Percentiles rank a stretch among this genome's conserved stretches.
Evolutionary conservation across 2,888 invertebrate species (phyloP).

Genomic region (Ophraella communa): DNA sequence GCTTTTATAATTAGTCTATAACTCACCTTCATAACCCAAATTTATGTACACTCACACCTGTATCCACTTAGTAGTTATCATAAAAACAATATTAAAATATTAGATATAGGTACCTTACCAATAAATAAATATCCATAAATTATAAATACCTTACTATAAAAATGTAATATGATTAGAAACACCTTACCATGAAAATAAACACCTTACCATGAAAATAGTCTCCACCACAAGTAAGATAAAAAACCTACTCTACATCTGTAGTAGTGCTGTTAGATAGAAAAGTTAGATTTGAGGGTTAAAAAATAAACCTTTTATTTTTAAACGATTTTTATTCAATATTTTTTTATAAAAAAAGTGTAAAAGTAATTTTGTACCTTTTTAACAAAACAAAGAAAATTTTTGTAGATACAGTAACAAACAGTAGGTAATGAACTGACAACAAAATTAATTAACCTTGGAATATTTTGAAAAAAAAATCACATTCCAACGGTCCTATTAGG

Average conservation of each 20-base stretch:
- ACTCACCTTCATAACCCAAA: not conserved
- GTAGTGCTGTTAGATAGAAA: slow-evolving; percentile 9
- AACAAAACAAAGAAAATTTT: slow-evolving; percentile 36
- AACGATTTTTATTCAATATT: slow-evolving; percentile 30
- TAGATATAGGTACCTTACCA: slow-evolving; percentile 1
- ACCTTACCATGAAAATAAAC: slow-evolving; percentile 17
- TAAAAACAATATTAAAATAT: not conserved
- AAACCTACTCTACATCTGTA: slow-evolving; percentile 4
- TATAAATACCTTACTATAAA: not conserved
- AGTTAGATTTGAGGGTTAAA: slow-evolving; percentile 19
- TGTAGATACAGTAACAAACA: slow-evolving; percentile 11
- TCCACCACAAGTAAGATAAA: slow-evolving; percentile 4
- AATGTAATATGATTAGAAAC: not conserved
- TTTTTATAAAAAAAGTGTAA: slow-evolving; percentile 19
- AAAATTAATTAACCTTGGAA: too few species aligned
- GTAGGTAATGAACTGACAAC: too few species aligned
- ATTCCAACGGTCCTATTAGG: too few species aligned
- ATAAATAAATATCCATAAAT: not conserved
- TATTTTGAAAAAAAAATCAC: too few species aligned
- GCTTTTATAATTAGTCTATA: slow-evolving; percentile 9
- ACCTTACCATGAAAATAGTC: not conserved
- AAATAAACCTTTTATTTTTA: slow-evolving; percentile 21
- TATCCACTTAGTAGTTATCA: not conserved
- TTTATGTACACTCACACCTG: not conserved
- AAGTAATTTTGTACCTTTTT: slow-evolving; percentile 47